Conservation (phyloP, 2,888 invertebrate species). For the Thera obeliscata region DNA sequence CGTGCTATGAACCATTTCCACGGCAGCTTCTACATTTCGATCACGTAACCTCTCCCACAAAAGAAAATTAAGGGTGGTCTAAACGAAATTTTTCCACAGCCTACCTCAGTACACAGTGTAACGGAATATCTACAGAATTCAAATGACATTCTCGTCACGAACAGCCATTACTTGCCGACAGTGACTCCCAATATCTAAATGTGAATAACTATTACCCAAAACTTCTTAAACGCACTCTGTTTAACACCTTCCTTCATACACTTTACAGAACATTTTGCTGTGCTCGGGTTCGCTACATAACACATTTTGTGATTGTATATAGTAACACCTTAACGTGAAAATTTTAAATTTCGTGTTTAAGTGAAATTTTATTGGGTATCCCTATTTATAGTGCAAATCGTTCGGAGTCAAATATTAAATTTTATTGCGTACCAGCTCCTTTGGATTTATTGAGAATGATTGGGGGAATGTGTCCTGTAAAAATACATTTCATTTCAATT, state of each 20-base stretch:
- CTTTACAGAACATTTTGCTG: constrained; percentile 38
- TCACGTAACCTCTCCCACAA: constrained; percentile 65
- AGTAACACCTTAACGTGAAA: constrained; percentile 72
- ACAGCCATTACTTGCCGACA: constrained; percentile 81
- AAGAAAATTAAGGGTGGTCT: constrained; percentile 68
- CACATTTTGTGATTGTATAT: constrained; percentile 38
- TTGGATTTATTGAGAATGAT: constrained; percentile 2
- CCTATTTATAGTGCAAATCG: constrained; percentile 68
- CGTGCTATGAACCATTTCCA: constrained; percentile 35
- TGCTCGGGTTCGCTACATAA: constrained; percentile 27
- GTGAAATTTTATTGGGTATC: constrained; percentile 80
- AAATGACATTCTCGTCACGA: constrained; percentile 79
- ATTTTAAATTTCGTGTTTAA: constrained; percentile 82
- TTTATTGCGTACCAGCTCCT: constrained; percentile 29
- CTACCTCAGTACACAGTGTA: constrained; percentile 47
- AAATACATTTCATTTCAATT: too few relatives aligned
- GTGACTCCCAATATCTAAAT: constrained; percentile 81
- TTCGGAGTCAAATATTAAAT: constrained; percentile 46
- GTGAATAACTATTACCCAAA: constrained; percentile 53
- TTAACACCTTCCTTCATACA: constrained; percentile 33
- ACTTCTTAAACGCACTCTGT: constrained; percentile 38
- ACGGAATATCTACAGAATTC: constrained; percentile 70
- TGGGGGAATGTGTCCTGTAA: neutral
- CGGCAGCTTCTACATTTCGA: constrained; percentile 54
- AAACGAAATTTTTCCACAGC: constrained; percentile 62